These are phyloP conservation scores for Drosophila gunungcola DNA, from an alignment of 1,140 invertebrate genomes.

Conservation along the genomic window DNA sequence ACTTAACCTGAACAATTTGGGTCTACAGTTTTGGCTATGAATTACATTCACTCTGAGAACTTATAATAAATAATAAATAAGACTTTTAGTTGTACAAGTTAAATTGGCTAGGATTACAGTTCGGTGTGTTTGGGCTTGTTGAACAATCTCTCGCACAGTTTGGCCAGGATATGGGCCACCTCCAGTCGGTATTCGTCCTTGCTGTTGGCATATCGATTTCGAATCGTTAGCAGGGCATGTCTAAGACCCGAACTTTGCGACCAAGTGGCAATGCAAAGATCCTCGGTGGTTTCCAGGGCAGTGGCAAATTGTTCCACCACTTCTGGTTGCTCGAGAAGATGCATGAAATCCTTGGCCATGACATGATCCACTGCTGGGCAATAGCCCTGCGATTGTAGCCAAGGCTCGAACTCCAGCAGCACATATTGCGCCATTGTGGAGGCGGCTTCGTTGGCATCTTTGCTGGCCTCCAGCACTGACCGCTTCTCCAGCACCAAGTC, in stretches of 20 bases:
- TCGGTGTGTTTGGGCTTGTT: slow-evolving; percentile 64
- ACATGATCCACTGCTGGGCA: slow-evolving; percentile 57
- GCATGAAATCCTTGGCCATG: slow-evolving; percentile 45
- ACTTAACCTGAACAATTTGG: slow-evolving; percentile 19
- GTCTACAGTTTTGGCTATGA: slow-evolving; percentile 35
- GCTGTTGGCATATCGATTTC: slow-evolving; percentile 61
- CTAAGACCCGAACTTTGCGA: slow-evolving; percentile 55
- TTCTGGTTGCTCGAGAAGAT: slow-evolving; percentile 71
- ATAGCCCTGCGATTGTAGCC: slow-evolving; percentile 64
- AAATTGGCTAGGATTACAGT: slow-evolving; percentile 54
- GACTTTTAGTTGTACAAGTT: slow-evolving; percentile 1
- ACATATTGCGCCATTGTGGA: slow-evolving; percentile 65
- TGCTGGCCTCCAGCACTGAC: slow-evolving; percentile 43
- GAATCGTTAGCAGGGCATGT: slow-evolving; percentile 62
- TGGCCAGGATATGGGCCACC: slow-evolving; percentile 52
- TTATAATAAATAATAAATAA: slow-evolving; percentile 27
- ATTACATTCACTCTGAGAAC: slow-evolving; percentile 29
- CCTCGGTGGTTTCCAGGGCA: slow-evolving; percentile 53
- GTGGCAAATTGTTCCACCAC: slow-evolving; percentile 65
- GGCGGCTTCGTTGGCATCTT: slow-evolving; percentile 28
- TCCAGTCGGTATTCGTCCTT: slow-evolving; percentile 73
- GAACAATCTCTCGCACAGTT: slow-evolving; percentile 51
- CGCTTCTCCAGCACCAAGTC: slow-evolving; percentile 72
- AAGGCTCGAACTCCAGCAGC: slow-evolving; percentile 61
- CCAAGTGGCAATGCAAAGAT: slow-evolving; percentile 64